Evolutionary conservation across 2,113 vertebrate genomes (phyloP).

Genomic region (Tor tambroides): DNA sequence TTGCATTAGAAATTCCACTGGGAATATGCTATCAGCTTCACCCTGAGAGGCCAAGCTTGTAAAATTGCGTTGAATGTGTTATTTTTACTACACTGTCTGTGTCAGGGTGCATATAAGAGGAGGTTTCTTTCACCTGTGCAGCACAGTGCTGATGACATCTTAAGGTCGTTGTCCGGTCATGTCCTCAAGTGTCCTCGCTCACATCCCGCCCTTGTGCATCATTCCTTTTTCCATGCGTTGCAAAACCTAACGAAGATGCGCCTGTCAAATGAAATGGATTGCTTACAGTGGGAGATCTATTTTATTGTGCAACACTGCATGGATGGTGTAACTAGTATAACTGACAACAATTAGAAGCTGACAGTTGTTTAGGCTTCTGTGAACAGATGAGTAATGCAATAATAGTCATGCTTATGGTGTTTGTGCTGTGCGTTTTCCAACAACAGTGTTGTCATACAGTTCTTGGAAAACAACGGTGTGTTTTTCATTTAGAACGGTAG

Average conservation of each 20-base stretch:
- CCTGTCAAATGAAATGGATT: neutral
- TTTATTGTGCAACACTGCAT: neutral
- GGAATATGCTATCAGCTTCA: neutral
- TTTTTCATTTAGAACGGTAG: neutral
- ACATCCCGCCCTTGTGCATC: neutral
- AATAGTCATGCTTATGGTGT: neutral
- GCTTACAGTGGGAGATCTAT: neutral
- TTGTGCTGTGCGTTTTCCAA: neutral
- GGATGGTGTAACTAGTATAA: conserved; percentile 6
- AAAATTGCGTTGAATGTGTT: neutral
- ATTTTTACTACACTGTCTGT: neutral
- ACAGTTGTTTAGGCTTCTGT: neutral
- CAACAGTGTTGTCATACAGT: neutral
- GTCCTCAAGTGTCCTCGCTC: conserved; percentile 48
- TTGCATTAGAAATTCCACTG: neutral
- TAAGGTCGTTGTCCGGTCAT: conserved; percentile 36
- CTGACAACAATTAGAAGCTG: conserved; percentile 1
- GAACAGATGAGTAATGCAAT: neutral
- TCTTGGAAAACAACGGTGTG: neutral
- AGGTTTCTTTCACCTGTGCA: conserved; percentile 17
- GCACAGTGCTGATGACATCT: neutral
- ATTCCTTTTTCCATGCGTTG: neutral
- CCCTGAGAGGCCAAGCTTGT: neutral
- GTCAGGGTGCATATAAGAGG: neutral
- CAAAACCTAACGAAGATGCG: neutral